phyloP scores from a whole-genome alignment of 2,888 invertebrate genomes.

The Argyresthia goedartella region DNA sequence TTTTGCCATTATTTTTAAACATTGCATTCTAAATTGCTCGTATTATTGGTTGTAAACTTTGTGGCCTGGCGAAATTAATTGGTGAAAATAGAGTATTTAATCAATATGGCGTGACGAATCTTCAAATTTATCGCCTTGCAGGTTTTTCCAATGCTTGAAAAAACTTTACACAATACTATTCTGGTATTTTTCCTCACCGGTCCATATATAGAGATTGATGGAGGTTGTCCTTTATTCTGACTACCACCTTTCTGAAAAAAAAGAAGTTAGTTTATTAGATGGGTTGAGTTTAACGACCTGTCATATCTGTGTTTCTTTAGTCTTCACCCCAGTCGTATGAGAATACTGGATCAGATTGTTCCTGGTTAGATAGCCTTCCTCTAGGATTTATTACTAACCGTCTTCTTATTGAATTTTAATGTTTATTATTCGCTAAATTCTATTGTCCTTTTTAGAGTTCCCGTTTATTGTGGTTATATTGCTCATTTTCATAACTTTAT shows the following conservation, averaged over 20 bases:
- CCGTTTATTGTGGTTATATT: not conserved
- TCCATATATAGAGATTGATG: too few relatives aligned
- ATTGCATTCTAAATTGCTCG: too few relatives aligned
- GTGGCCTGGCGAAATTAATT: too few relatives aligned
- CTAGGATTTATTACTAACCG: conserved; percentile 57
- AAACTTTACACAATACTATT: too few relatives aligned
- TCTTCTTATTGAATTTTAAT: conserved; percentile 62
- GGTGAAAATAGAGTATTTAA: too few relatives aligned
- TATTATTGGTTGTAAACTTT: too few relatives aligned
- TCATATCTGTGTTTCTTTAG: not conserved
- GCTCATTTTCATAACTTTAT: conserved; percentile 5
- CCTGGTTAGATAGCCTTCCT: conserved; percentile 62
- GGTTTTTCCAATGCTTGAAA: too few relatives aligned
- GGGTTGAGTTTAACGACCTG: not conserved
- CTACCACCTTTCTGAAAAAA: not conserved
- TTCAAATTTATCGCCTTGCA: too few relatives aligned
- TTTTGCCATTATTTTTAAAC: too few relatives aligned
- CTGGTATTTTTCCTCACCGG: too few relatives aligned
- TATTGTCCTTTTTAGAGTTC: conserved; percentile 3
- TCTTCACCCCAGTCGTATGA: conserved; percentile 19
- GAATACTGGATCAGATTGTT: conserved; percentile 55
- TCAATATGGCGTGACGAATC: too few relatives aligned
- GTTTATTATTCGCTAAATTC: conserved; percentile 33
- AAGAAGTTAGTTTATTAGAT: not conserved
- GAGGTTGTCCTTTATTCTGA: not conserved